A percentile compares a stretch with the other conserved stretches of the same genome.
Evolutionary conservation across 1,140 invertebrate genomes (phyloP).

Genomic region (Apocrypta bakeri): DNA sequence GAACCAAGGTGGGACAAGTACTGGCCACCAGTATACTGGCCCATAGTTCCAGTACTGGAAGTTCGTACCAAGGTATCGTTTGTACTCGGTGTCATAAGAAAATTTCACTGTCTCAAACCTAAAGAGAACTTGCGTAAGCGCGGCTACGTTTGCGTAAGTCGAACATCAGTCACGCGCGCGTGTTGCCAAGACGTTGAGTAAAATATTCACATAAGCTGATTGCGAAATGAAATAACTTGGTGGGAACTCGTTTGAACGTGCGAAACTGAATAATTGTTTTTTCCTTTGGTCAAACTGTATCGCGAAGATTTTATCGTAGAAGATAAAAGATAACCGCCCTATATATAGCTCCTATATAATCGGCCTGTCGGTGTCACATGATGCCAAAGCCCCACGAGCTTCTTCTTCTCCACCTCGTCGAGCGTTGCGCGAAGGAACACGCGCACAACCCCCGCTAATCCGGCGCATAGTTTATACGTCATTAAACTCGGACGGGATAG

Average conservation of each 20-base stretch:
- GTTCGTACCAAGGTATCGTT: too few relatives aligned
- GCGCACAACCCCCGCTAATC: constrained; percentile 63
- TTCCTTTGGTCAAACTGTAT: too few relatives aligned
- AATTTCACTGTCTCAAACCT: too few relatives aligned
- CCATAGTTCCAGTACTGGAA: too few relatives aligned
- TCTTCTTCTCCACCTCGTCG: background rate
- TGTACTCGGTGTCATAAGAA: background rate
- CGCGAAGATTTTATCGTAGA: too few relatives aligned
- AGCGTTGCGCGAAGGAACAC: constrained; percentile 38
- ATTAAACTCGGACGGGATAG: constrained; percentile 64
- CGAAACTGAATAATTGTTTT: too few relatives aligned
- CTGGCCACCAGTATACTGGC: too few relatives aligned
- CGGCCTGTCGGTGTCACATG: background rate
- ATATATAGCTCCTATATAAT: background rate
- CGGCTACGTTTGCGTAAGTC: background rate
- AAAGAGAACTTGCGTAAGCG: background rate
- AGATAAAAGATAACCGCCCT: background rate
- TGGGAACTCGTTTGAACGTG: too few relatives aligned
- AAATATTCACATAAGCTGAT: background rate
- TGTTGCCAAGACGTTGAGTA: background rate
- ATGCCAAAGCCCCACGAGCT: background rate
- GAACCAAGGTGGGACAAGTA: too few relatives aligned
- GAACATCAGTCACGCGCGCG: background rate
- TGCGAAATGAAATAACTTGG: background rate
- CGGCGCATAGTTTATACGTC: constrained; percentile 74